Evolutionary conservation across 2,797 vertebrate species (phyloP).

Genomic region (Morelia viridis): DNA sequence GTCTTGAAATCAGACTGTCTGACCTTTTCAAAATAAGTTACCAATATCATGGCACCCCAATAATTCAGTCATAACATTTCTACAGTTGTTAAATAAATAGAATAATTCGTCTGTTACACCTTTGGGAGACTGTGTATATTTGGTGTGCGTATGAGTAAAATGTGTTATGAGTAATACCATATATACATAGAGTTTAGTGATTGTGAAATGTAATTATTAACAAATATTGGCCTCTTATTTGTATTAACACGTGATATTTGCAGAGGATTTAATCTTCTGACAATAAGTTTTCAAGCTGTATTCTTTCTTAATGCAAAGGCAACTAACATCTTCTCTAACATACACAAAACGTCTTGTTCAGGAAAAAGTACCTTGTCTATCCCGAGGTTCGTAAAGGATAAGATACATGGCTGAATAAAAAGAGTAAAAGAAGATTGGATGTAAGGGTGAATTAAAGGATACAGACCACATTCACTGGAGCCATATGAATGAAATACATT

Average conservation of each 20-base stretch:
- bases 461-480: background rate
- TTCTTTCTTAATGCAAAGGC: background rate
- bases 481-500: background rate
- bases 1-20: slow-evolving; percentile 11
- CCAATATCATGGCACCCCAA: slow-evolving; percentile 28
- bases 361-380: background rate
- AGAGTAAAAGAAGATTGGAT: background rate
- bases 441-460: background rate
- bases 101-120: background rate
- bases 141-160: background rate
- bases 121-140: background rate
- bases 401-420: background rate
- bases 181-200: background rate
- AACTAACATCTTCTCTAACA: background rate
- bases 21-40: slow-evolving; percentile 25
- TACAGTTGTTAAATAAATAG: background rate
- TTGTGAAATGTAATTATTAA: background rate
- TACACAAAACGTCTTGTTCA: background rate
- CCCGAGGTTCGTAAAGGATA: background rate
- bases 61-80: slow-evolving; percentile 30
- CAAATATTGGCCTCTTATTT: background rate
- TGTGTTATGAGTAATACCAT: background rate
- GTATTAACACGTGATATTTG: background rate
- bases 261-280: background rate
- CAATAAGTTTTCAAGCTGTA: background rate